A percentile compares a stretch with the other conserved stretches of the same genome.
Evolutionary conservation across 1,140 invertebrate species (phyloP).

Genomic region (Atta colombica): DNA sequence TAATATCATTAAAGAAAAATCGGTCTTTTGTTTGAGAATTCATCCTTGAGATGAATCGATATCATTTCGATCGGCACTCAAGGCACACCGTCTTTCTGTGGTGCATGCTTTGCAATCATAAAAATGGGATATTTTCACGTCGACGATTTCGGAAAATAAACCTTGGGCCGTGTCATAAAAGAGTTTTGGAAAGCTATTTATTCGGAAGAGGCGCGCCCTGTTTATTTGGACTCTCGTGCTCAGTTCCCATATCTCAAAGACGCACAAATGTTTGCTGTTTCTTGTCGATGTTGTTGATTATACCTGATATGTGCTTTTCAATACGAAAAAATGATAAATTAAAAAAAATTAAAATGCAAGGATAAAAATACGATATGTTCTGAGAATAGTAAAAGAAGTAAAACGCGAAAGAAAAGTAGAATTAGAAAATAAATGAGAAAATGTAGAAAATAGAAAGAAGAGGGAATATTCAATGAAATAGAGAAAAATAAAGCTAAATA

Average conservation of each 20-base stretch:
- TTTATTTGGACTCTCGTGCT: conserved; percentile 70
- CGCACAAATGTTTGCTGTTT: conserved; percentile 71
- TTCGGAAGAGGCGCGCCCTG: conserved; percentile 34
- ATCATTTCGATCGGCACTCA: conserved; percentile 11
- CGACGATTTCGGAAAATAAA: conserved; percentile 67
- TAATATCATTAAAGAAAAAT: not conserved
- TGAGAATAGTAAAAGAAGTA: not conserved
- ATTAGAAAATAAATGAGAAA: not conserved
- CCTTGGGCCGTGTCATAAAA: conserved; percentile 6
- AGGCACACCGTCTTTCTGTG: not conserved
- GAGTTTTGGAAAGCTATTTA: conserved; percentile 26
- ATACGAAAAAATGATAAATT: conserved; percentile 22
- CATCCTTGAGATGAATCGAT: conserved; percentile 35
- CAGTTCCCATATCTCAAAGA: conserved; percentile 58
- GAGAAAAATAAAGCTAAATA: too few species aligned
- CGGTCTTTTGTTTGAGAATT: conserved; percentile 26
- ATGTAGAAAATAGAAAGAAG: not conserved
- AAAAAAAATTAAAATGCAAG: not conserved
- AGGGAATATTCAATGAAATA: too few species aligned
- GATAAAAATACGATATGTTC: not conserved
- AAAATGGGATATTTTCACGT: conserved; percentile 29
- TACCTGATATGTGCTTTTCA: not conserved
- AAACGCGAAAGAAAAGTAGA: not conserved
- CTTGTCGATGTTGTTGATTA: conserved; percentile 1
- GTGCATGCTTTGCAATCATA: not conserved